These are phyloP conservation scores for Plectrocnemia conspersa DNA, from an alignment of 1,140 invertebrate genomes.

Conservation along the genomic window DNA sequence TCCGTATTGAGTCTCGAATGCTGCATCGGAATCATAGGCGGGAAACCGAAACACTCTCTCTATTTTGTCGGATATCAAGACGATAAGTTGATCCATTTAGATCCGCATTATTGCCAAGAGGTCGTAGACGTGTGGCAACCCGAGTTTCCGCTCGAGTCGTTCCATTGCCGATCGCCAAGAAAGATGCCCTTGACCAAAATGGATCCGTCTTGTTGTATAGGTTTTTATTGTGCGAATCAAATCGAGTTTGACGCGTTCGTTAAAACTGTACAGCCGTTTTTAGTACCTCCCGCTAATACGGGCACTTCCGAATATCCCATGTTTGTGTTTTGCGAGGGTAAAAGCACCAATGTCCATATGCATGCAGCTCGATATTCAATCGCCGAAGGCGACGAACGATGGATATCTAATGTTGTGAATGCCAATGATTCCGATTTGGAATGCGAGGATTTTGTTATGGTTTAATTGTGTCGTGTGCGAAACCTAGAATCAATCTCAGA, in stretches of 20 bases:
- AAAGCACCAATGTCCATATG: constrained; percentile 56
- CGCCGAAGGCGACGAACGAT: constrained; percentile 51
- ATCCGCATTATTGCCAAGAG: constrained; percentile 91
- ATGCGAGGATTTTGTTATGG: constrained; percentile 68
- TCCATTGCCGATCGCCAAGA: constrained; percentile 82
- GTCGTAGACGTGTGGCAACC: constrained; percentile 74
- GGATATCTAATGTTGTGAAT: constrained; percentile 46
- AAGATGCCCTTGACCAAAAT: constrained; percentile 83
- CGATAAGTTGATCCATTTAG: constrained; percentile 85
- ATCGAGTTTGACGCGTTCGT: constrained; percentile 74
- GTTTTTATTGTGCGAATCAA: constrained; percentile 78
- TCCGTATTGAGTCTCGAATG: constrained; percentile 71
- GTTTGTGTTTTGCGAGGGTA: constrained; percentile 72
- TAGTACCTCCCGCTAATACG: constrained; percentile 58
- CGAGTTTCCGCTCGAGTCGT: constrained; percentile 68
- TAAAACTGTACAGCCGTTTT: constrained; percentile 59
- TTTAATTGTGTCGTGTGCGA: constrained; percentile 40
- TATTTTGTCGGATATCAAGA: constrained; percentile 92
- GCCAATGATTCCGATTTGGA: constrained; percentile 63
- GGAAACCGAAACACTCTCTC: constrained; percentile 83
- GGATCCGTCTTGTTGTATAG: constrained; percentile 90
- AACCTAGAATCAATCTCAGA: background rate
- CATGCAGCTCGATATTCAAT: constrained; percentile 51
- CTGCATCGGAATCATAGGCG: constrained; percentile 88
- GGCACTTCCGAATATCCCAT: constrained; percentile 67